phyloP scores from a whole-genome alignment of 2,888 invertebrate genomes.

The Trypoxylon attenuatum region DNA sequence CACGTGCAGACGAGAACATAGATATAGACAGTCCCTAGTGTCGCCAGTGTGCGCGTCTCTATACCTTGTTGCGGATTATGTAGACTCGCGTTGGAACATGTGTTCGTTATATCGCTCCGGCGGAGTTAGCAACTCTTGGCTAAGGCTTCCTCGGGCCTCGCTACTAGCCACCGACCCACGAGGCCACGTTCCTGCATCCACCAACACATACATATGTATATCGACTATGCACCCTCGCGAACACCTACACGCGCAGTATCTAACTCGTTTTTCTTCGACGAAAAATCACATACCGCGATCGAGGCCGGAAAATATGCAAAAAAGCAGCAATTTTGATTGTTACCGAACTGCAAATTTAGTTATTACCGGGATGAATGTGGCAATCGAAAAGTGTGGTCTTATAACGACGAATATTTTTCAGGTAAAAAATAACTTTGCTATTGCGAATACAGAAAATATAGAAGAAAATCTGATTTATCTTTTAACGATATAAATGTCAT shows the following conservation, averaged over 20 bases:
- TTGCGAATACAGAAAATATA: too few relatives aligned
- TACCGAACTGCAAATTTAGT: too few relatives aligned
- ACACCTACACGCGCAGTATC: slow-evolving; percentile 26
- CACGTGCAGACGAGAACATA: slow-evolving; percentile 15
- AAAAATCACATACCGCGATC: slow-evolving; percentile 17
- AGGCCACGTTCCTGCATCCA: slow-evolving; percentile 21
- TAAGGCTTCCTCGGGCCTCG: slow-evolving; percentile 62
- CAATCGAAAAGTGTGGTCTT: too few relatives aligned
- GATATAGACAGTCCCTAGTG: slow-evolving; percentile 9
- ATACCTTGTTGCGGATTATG: slow-evolving; percentile 69
- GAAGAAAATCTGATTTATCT: too few relatives aligned
- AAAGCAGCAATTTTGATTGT: too few relatives aligned
- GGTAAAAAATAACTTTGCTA: too few relatives aligned
- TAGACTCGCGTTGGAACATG: slow-evolving; percentile 70
- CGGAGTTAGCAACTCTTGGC: slow-evolving; percentile 69
- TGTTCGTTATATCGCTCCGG: slow-evolving; percentile 71
- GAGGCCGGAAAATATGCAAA: too few relatives aligned
- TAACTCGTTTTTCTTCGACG: slow-evolving; percentile 19
- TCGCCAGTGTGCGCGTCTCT: slow-evolving; percentile 37
- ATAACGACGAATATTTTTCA: too few relatives aligned
- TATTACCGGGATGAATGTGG: too few relatives aligned
- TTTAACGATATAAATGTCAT: too few relatives aligned
- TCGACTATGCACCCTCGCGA: slow-evolving; percentile 7
- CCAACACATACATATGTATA: slow-evolving; percentile 3
- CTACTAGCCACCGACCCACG: slow-evolving; percentile 16